Evolutionary conservation across 2,888 invertebrate species (phyloP).

Genomic region (Pyrrhosoma nymphula): DNA sequence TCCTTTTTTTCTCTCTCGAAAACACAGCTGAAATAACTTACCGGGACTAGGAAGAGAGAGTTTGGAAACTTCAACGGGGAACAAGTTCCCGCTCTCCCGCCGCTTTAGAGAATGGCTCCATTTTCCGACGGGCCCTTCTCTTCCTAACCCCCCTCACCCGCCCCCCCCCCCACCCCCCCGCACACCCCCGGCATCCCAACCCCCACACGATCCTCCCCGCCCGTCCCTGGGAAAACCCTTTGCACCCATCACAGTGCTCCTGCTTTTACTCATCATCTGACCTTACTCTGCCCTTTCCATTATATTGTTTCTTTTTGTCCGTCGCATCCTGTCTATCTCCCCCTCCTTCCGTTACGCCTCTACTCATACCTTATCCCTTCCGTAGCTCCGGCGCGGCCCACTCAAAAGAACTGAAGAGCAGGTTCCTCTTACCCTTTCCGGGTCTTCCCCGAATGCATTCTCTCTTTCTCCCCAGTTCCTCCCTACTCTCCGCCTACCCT

Average conservation of each 20-base stretch:
- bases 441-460: no score
- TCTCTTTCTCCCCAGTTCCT: no score
- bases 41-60: background rate
- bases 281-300: background rate
- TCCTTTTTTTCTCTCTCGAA: background rate
- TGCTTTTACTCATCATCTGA: constrained; percentile 4
- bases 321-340: no score
- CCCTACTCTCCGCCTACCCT: no score
- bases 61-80: constrained; percentile 1
- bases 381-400: background rate
- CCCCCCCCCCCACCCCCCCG: background rate
- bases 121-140: background rate
- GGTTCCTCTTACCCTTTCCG: no score
- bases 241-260: background rate
- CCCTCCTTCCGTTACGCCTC: no score
- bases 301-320: background rate
- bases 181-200: background rate
- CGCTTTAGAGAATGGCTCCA: constrained; percentile 3
- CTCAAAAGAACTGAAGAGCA: background rate
- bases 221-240: background rate
- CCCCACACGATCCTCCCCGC: no score
- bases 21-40: constrained; percentile 2
- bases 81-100: constrained; percentile 8
- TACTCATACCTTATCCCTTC: no score
- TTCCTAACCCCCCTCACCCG: background rate